Percentiles rank a stretch among this genome's conserved stretches.
Evolutionary conservation across 2,888 invertebrate species (phyloP).

Genomic region (Eutolmus rufibarbis): DNA sequence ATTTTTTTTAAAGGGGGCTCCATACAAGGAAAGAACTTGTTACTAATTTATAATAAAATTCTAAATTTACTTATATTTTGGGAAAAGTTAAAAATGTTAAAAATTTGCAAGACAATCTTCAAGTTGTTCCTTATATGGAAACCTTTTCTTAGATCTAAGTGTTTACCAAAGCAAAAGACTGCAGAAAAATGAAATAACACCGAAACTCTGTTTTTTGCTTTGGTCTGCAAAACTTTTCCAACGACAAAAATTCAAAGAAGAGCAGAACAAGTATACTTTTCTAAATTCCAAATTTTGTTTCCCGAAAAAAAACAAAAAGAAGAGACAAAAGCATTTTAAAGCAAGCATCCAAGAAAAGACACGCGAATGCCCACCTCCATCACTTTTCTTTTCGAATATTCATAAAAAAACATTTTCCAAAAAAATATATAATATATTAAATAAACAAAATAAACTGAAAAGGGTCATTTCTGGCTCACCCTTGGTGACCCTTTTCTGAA

Average conservation of each 20-base stretch:
- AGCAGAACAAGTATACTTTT: slow-evolving; percentile 20
- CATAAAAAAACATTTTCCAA: not conserved
- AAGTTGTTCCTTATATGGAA: not conserved
- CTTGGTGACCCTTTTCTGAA: not conserved
- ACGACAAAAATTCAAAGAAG: slow-evolving; percentile 28
- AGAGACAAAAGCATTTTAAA: not conserved
- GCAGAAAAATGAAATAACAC: not conserved
- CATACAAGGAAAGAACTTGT: not conserved
- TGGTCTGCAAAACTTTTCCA: not conserved
- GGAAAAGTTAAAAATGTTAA: not conserved
- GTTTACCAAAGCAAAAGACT: not conserved
- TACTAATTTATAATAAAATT: not conserved
- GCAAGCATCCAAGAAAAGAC: not conserved
- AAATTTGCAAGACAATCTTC: not conserved
- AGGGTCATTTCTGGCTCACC: not conserved
- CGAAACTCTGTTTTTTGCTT: not conserved
- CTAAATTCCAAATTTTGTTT: slow-evolving; percentile 35
- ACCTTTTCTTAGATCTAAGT: slow-evolving; percentile 12
- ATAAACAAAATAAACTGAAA: not conserved
- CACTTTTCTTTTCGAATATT: not conserved
- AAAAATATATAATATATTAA: not conserved
- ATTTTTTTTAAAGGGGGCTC: not conserved
- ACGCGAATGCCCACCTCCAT: not conserved
- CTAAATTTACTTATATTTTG: not conserved
- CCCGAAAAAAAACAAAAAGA: not conserved